Evolutionary conservation across 2,888 invertebrate species (phyloP).

Genomic region (Pemphredon lugubris): DNA sequence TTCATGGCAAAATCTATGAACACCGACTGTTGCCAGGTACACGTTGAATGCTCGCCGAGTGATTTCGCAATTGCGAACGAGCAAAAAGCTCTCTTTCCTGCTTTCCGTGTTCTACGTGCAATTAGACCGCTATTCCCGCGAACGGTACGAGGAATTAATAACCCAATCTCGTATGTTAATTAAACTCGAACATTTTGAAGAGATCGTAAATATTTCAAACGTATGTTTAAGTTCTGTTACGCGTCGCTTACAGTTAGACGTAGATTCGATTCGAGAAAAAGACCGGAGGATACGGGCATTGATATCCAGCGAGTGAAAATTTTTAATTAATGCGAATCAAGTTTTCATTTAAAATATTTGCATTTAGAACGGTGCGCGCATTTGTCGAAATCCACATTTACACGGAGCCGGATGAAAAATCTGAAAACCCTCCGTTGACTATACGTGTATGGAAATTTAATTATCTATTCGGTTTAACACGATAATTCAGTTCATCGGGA

Average conservation of each 20-base stretch:
- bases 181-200: not conserved
- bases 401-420: slow-evolving; percentile 27
- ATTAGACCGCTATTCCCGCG: not conserved
- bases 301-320: not conserved
- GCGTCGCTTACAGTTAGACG: too few species aligned
- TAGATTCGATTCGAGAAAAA: too few species aligned
- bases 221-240: too few species aligned
- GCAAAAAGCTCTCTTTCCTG: slow-evolving; percentile 31
- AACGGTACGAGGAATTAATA: not conserved
- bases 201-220: not conserved
- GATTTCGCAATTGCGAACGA: slow-evolving; percentile 45
- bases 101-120: not conserved
- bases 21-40: slow-evolving; percentile 5
- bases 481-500: slow-evolving; percentile 59
- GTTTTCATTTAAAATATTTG: not conserved
- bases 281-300: too few species aligned
- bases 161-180: not conserved
- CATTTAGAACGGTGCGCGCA: not conserved
- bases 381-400: slow-evolving; percentile 24
- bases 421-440: slow-evolving; percentile 26
- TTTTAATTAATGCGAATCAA: not conserved
- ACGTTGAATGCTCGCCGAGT: slow-evolving; percentile 7
- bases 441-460: slow-evolving; percentile 59
- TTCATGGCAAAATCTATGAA: slow-evolving; percentile 41
- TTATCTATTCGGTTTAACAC: slow-evolving; percentile 61